These are phyloP conservation scores for Phylloscopus collybita DNA, from an alignment of 2,797 vertebrate genomes.

Conservation along the genomic window DNA sequence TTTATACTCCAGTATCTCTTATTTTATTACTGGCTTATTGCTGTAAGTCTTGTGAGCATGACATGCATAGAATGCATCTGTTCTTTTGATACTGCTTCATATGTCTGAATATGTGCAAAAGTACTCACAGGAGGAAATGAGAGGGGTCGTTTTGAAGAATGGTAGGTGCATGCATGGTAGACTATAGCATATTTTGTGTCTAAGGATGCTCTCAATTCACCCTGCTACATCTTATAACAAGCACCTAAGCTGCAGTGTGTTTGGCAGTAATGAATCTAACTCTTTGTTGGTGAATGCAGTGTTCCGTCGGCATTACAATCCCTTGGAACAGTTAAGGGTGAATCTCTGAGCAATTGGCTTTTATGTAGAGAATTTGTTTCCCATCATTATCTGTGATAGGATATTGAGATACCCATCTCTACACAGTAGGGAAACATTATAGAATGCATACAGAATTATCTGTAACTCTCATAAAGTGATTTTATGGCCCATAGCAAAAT, in stretches of 20 bases:
- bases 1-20: neutral
- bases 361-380: slow-evolving; percentile 75
- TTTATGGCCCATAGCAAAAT: slow-evolving; percentile 77
- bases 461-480: slow-evolving; percentile 72
- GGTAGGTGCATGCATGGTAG: neutral
- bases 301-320: slow-evolving; percentile 30
- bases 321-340: slow-evolving; percentile 52
- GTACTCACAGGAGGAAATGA: neutral
- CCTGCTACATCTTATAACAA: neutral
- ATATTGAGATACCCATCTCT: slow-evolving; percentile 68
- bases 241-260: slow-evolving; percentile 12
- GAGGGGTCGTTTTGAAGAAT: neutral
- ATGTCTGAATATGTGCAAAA: neutral
- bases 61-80: neutral
- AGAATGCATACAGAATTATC: slow-evolving; percentile 72
- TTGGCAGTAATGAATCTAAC: slow-evolving; percentile 46
- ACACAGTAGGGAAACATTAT: slow-evolving; percentile 75
- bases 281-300: slow-evolving; percentile 32
- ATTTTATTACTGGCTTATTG: neutral
- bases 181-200: slow-evolving; percentile 4
- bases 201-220: slow-evolving; percentile 31
- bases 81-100: neutral
- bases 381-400: slow-evolving; percentile 71
- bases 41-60: neutral
- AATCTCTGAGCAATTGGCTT: slow-evolving; percentile 68